Percentiles rank a stretch among this genome's conserved stretches.
phyloP scores from a whole-genome alignment of 2,797 vertebrate species.

The Xenops minutus region DNA sequence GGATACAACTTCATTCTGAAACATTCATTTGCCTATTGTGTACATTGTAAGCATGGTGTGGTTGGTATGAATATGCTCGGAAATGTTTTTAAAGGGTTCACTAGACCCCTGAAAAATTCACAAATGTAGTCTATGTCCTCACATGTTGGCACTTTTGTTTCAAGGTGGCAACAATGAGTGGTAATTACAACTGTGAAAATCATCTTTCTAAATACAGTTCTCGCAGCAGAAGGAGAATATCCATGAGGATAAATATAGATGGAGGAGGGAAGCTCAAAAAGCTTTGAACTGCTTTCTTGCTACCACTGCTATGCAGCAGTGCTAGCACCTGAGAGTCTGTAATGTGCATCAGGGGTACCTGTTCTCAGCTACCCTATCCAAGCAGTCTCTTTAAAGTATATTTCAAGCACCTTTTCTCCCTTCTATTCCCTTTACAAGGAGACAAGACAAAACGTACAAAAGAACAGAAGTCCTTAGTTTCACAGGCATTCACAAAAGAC shows the following conservation, averaged over 20 bases:
- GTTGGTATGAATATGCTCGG: not conserved
- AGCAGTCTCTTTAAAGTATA: not conserved
- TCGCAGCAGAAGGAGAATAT: not conserved
- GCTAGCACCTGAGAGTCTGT: not conserved
- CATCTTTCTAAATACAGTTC: not conserved
- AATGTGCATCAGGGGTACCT: not conserved
- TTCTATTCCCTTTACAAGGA: not conserved
- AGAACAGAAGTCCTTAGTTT: not conserved
- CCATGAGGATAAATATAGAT: not conserved
- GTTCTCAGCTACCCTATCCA: not conserved
- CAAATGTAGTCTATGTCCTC: not conserved
- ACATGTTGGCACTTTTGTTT: not conserved
- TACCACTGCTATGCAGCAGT: not conserved
- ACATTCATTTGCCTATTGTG: not conserved
- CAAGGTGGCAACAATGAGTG: not conserved
- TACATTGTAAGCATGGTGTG: not conserved
- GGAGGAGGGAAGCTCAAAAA: not conserved
- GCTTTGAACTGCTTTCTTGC: not conserved
- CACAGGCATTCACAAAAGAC: not conserved
- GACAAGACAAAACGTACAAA: not conserved
- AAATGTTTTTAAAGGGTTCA: not conserved
- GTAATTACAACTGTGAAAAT: constrained; percentile 36
- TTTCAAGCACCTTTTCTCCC: not conserved
- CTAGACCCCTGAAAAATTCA: not conserved
- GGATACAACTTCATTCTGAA: not conserved